Evolutionary conservation across 2,797 vertebrate species (phyloP).

Genomic region (Picus viridis): DNA sequence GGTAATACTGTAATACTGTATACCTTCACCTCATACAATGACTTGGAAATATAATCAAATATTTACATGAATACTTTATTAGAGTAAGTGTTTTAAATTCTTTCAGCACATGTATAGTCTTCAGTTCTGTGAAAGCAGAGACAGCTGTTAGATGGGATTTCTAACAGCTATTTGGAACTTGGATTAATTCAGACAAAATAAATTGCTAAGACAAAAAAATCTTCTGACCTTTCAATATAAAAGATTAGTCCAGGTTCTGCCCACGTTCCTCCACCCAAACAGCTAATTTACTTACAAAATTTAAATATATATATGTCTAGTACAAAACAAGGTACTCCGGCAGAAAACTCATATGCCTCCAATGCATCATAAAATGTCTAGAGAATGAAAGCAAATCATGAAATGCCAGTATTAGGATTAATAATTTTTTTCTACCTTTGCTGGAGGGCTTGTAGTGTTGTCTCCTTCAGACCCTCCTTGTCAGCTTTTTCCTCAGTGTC

Average conservation of each 20-base stretch:
- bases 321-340: not conserved
- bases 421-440: constrained; percentile 83
- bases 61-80: not conserved
- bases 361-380: not conserved
- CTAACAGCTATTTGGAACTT: not conserved
- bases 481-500: constrained; percentile 86
- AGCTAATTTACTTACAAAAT: not conserved
- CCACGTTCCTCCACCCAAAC: not conserved
- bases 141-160: not conserved
- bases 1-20: too few species aligned
- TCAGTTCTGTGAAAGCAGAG: not conserved
- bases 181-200: not conserved
- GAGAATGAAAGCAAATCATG: not conserved
- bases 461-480: constrained; percentile 82
- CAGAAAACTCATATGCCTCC: not conserved
- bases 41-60: not conserved
- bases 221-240: not conserved
- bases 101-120: not conserved
- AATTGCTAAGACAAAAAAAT: not conserved
- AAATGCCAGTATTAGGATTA: not conserved
- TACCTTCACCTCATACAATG: not conserved
- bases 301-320: not conserved
- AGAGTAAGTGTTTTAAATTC: not conserved
- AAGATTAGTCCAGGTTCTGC: not conserved
- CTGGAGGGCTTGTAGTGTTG: constrained; percentile 87